These are phyloP conservation scores for Neocloeon triangulifer DNA, from an alignment of 1,140 invertebrate genomes.

Conservation along the genomic window DNA sequence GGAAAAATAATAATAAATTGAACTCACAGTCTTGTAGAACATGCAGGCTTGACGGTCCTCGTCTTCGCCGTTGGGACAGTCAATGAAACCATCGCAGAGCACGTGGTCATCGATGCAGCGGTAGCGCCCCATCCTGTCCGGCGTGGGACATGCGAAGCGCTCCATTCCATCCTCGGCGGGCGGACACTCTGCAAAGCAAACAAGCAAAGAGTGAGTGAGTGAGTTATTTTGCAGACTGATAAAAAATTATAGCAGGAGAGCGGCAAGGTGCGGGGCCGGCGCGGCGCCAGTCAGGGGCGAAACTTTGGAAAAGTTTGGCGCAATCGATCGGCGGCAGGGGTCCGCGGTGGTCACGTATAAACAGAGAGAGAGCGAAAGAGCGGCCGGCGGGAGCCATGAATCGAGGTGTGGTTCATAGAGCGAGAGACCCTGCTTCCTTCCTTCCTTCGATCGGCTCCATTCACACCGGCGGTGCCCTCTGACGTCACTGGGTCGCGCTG, in stretches of 20 bases:
- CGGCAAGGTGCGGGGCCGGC: too few relatives aligned
- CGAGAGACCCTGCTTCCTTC: too few relatives aligned
- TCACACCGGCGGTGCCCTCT: too few relatives aligned
- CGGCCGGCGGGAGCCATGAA: too few relatives aligned
- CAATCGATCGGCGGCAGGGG: not conserved
- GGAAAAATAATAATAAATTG: too few relatives aligned
- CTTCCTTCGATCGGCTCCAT: too few relatives aligned
- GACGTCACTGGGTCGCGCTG: too few relatives aligned
- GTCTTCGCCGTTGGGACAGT: slow-evolving; percentile 81
- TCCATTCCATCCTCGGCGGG: slow-evolving; percentile 82
- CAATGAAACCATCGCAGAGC: slow-evolving; percentile 81
- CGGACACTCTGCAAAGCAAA: slow-evolving; percentile 58
- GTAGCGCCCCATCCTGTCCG: slow-evolving; percentile 72
- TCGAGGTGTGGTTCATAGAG: too few relatives aligned
- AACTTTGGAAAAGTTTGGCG: not conserved
- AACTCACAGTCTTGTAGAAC: slow-evolving; percentile 90
- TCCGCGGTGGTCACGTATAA: too few relatives aligned
- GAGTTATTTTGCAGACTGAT: slow-evolving; percentile 7
- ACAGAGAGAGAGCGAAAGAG: too few relatives aligned
- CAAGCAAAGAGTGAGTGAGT: slow-evolving; percentile 6
- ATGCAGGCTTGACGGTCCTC: slow-evolving; percentile 83
- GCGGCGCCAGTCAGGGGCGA: not conserved
- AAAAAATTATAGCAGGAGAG: not conserved
- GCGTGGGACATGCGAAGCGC: slow-evolving; percentile 77
- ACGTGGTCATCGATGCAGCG: slow-evolving; percentile 91